Evolutionary conservation across 1,140 invertebrate genomes (phyloP).

Genomic region (Aphis craccivora): DNA sequence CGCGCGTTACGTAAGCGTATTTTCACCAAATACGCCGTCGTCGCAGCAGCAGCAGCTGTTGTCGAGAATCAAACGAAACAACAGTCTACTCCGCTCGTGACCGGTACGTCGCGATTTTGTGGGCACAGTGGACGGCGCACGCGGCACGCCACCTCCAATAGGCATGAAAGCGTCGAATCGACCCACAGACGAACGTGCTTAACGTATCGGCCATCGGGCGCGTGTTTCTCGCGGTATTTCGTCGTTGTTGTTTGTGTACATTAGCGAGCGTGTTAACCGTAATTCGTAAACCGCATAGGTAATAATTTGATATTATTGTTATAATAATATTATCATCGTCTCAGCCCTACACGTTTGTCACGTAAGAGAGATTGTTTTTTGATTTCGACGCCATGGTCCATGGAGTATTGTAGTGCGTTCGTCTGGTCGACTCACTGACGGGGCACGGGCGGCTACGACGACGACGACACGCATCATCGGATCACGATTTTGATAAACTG

Average conservation of each 20-base stretch:
- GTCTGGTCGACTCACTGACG: too few species aligned
- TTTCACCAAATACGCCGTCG: not conserved
- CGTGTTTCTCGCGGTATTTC: not conserved
- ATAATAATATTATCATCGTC: not conserved
- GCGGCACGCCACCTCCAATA: not conserved
- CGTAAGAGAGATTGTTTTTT: not conserved
- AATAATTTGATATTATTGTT: too few species aligned
- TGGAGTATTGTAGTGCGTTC: too few species aligned
- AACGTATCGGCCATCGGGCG: not conserved
- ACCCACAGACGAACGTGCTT: too few species aligned
- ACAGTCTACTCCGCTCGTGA: not conserved
- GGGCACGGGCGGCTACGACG: not conserved
- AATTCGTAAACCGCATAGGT: too few species aligned
- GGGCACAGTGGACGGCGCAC: not conserved
- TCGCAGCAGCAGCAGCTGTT: not conserved
- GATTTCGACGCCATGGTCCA: not conserved
- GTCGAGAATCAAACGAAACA: not conserved
- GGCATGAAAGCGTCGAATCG: not conserved
- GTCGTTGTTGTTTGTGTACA: not conserved
- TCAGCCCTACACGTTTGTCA: not conserved
- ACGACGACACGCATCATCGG: not conserved
- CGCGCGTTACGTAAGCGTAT: not conserved
- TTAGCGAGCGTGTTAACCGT: not conserved
- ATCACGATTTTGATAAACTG: slow-evolving; percentile 3
- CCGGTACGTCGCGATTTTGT: not conserved